Base-by-base conservation (phyloP, 2,888 invertebrate species). In the Ophraella communa region DNA sequence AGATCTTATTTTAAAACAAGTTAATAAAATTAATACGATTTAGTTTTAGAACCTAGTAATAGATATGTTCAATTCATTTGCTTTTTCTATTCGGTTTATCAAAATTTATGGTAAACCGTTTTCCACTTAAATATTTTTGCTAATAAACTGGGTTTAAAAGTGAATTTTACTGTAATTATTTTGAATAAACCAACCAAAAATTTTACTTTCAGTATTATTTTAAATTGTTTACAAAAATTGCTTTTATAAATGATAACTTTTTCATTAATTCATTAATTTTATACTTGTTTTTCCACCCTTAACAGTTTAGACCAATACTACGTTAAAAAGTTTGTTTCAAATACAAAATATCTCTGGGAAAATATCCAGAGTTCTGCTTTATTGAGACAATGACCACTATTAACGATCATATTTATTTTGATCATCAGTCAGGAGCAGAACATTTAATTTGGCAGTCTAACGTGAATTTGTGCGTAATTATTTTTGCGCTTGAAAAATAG, bases 361-460 rank as follows among this genome's bases (percentile, higher is more conserved):
- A 39, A 39, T 14, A 17, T 7, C 39, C 39, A 39, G 39, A n/a
- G 45, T 21, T 51, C 27, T 27, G 21, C 14, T 51, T 24, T 14
- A 17, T 27, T 14, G 14, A 5, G n/a, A 24, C 49, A 47, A 21
- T 18, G 21, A 42, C 42, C 14, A 42, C 17, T 7, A 45, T 14
- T 47, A n/a, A 47, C 24, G 23, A 23, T 47, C 44, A 44, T 17
- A 23, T 20, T n/a, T 21, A 17, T 17, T 51, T 27, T 27, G 27
- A 14, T 27, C 17, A 17, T 17, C 27, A 27, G 8, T 17, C 27
- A 27, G 8, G 24, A 27, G 47, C 47, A 21, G 47, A 47, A 47
- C 21, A n/a, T 47, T 47, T n/a, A 42, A 47, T 47, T 47, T 47
- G 47, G 47, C 47, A 47, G 49, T 51, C 17, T 14, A 51, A 51